Base-by-base conservation (phyloP, 2,888 invertebrate genomes). In the Carterocephalus palaemon region DNA sequence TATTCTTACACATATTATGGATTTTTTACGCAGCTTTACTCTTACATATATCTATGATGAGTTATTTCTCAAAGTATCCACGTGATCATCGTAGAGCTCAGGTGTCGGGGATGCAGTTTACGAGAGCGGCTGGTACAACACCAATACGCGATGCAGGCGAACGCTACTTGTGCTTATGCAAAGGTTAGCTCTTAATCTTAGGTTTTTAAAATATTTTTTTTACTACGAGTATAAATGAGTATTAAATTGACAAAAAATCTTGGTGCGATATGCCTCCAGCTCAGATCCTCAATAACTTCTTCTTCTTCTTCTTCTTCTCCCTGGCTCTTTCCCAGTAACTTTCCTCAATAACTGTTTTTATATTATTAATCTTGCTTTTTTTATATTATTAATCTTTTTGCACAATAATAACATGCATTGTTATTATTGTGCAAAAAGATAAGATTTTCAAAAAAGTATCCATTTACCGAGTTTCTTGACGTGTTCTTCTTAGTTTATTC, bases 51-150 rank as follows among this genome's bases (percentile, higher is more conserved):
- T 9, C 12, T 22, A 2, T 6, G 20, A 6, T 24, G 26, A 20
- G 22, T 29, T 26, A 13, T 6, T 17, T 4, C 19, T 22, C 15
- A n/a, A 10, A 17, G 1, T 23, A 24, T 16, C 22, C 6, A 15
- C n/a, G 7, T n/a, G 8, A 6, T 6, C 10, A 24, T 37, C 17
- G 13, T 60, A 81, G 78, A 80, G 79, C 52, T 57, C 70, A 13
- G 77, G 75, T 26, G 70, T 82, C 10, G 69, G 77, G 6, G 69
- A 75, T 36, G 75, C 80, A 1, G 78, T 73, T 16, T 82, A 80
- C 47, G 70, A 79, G 48, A 75, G 78, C 41, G 71, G 68, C 0
- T 81, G 80, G 81, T 78, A 76, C 49, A 63, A 62, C 41, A 62
- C 63, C 51, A 67, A 71, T 51, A 61, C 58, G 13, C 62, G 67